phyloP scores from a whole-genome alignment of 2,888 invertebrate genomes.

The Drosophila tripunctata region DNA sequence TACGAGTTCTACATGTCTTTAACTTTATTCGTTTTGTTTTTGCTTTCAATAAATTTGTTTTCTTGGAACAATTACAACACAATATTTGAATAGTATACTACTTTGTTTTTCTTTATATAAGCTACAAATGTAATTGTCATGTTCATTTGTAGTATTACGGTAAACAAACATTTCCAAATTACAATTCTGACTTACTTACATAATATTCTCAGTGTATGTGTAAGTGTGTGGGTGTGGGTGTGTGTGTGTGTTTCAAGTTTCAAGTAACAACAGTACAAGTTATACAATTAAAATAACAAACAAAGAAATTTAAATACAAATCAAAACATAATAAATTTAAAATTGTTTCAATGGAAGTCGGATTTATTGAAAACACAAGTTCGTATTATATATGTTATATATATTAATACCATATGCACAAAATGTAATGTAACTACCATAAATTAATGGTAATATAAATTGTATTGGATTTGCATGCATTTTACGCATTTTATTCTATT shows the following conservation, averaged over 20 bases:
- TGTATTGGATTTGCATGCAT: too few species aligned
- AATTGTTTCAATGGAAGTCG: constrained; percentile 21
- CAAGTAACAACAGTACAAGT: constrained; percentile 42
- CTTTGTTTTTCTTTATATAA: too few species aligned
- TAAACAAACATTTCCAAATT: constrained; percentile 37
- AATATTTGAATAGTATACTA: constrained; percentile 48
- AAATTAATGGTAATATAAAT: background rate
- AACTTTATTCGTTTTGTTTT: constrained; percentile 31
- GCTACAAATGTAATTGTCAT: constrained; percentile 40
- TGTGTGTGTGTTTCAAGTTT: constrained; percentile 29
- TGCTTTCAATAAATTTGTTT: constrained; percentile 30
- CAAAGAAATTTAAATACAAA: too few species aligned
- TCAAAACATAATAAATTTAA: background rate
- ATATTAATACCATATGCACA: constrained; percentile 15
- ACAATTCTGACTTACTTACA: constrained; percentile 9
- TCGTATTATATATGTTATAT: constrained; percentile 9
- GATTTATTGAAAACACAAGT: constrained; percentile 17
- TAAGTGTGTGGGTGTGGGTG: constrained; percentile 11
- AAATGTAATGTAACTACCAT: constrained; percentile 8
- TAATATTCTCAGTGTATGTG: constrained; percentile 15
- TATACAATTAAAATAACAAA: constrained; percentile 5
- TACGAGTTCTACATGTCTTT: constrained; percentile 31
- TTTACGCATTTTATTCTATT: constrained; percentile 4
- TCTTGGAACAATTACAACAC: constrained; percentile 60
- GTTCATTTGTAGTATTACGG: constrained; percentile 21